Evolutionary conservation across 1,140 invertebrate species (phyloP), one percentile per base, ranked within the genome.

Genomic region (Camponotus vicinus): DNA sequence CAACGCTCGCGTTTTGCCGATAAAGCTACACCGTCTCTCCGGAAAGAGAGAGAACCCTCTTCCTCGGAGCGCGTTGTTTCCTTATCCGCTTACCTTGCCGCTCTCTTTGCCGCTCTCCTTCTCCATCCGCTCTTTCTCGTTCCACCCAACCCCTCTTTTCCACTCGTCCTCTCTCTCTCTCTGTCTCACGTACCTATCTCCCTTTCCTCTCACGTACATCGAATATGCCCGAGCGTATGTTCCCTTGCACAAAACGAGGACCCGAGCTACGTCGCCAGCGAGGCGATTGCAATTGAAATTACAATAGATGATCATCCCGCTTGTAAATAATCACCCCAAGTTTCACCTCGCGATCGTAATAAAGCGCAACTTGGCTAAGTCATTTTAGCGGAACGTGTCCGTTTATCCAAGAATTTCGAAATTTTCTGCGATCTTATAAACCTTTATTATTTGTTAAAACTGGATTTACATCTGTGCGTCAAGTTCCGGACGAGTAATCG

Each of bases 1-100:
- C 69, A 67, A 67, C 83, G 61, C 37, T 57, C 76, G 73, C 64
- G 83, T 79, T 27, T 79, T 79, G 84, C 64, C 64, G 52, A 80
- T 67, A 85, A 80, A 64, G 40, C 84, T 79, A 85, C 49, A 52
- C n/a, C 76, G 69, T 85, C 42, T 80, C 76, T 61, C 64, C 13
- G 66, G 15, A 52, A 52, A 52, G 49, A 34, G 76, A 85, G 78
- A 69, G 67, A 71, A 52, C 18, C 49, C 45, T 57, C n/a, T 71
- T 42, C 67, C 32, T 32, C 57, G 42, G 49, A 52, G 49, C 4
- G 42, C 55, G 52, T 71, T 63, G 49, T 55, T 61, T 82, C 21
- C 55, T 70, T 59, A 70, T 69, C 66, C 77, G 61, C 66, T 85
- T 69, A 52, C 69, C 57, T 66, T 85, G 61, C 49, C 73, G 32